Evolutionary conservation across 2,113 vertebrate genomes (phyloP), one percentile per base, ranked within the genome.

Genomic region (Rhinolophus sinicus): DNA sequence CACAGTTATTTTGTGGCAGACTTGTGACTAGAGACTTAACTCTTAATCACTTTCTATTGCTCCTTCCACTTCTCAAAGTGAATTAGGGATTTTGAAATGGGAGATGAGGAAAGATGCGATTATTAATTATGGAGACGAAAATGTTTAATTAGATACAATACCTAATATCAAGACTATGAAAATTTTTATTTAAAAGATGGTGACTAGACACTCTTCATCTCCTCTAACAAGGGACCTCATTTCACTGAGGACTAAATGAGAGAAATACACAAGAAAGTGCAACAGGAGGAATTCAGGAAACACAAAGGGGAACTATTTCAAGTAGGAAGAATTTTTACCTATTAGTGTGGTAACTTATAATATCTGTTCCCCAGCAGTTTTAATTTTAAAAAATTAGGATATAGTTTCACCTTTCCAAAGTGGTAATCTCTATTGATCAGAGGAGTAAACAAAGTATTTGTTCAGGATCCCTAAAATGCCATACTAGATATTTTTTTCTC

Each of bases 381-480:
- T 7, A 44, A 22, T 86, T 72, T 64, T 38, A 19, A 81, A 35
- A 64, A 64, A 72, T 40, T 60, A 77, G 15, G 11, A 33, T 70
- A n/a, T 50, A 76, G 50, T 72, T 72, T 92, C 8, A 75, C 13
- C n/a, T 75, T 44, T 44, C 35, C 75, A 91, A 52, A 65, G 86
- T 87, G 26, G 5, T 19, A 52, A 52, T 35, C 52, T 65, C 78
- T 96, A 40, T 7, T 76, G 7, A 33, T n/a, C 4, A 30, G 38
- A 84, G 19, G 35, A 72, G 10, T 58, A 75, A 90, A 38, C 14
- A 33, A 89, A 81, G 2, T 56, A 24, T 60, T 72, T 85, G 26
- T 94, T 77, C 30, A 89, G 89, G 14, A 62, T 30, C 14, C 30
- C 38, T 85, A 95, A 91, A 84, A 35, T 92, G 90, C 50, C 12